These are phyloP conservation scores for Oikopleura dioica DNA, from an alignment of 23 tunicate genomes.

Conservation along the genomic window DNA sequence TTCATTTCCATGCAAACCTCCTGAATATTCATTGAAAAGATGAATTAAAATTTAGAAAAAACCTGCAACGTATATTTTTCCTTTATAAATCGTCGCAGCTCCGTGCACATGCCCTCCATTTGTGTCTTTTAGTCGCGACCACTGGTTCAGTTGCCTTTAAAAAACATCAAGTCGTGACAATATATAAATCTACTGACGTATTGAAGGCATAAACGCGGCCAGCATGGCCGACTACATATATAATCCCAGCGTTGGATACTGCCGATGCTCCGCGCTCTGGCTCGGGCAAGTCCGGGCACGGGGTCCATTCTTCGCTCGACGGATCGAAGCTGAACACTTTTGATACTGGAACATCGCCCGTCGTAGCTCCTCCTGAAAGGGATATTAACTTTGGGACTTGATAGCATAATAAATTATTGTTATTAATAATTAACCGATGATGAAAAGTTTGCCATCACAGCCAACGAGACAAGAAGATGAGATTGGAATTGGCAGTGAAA, in stretches of 20 bases:
- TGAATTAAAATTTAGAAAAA: not conserved
- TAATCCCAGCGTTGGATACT: slow-evolving; percentile 37
- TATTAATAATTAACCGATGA: slow-evolving; percentile 28
- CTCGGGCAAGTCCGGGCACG: slow-evolving; percentile 34
- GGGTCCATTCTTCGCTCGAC: slow-evolving; percentile 23
- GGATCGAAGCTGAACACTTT: slow-evolving; percentile 53
- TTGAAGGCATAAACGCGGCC: slow-evolving; percentile 39
- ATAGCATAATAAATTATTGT: not conserved
- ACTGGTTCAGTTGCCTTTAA: slow-evolving; percentile 33
- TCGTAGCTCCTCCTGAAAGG: slow-evolving; percentile 50
- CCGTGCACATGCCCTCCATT: slow-evolving; percentile 82
- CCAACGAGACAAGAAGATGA: slow-evolving; percentile 43
- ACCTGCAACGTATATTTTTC: slow-evolving; percentile 70
- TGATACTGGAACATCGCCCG: slow-evolving; percentile 25
- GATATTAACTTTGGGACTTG: not conserved
- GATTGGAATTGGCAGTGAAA: slow-evolving; percentile 25
- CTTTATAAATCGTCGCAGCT: slow-evolving; percentile 66
- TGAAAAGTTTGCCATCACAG: slow-evolving; percentile 38
- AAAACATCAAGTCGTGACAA: not conserved
- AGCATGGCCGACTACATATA: slow-evolving; percentile 63
- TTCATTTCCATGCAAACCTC: slow-evolving; percentile 81
- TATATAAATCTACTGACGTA: slow-evolving; percentile 21
- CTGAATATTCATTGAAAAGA: slow-evolving; percentile 14
- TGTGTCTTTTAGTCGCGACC: slow-evolving; percentile 33
- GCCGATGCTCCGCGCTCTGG: slow-evolving; percentile 75